Percentiles rank a stretch among this genome's conserved stretches.
These are phyloP conservation scores for Zophobas atratus DNA, from an alignment of 1,140 invertebrate species.

Conservation along the genomic window DNA sequence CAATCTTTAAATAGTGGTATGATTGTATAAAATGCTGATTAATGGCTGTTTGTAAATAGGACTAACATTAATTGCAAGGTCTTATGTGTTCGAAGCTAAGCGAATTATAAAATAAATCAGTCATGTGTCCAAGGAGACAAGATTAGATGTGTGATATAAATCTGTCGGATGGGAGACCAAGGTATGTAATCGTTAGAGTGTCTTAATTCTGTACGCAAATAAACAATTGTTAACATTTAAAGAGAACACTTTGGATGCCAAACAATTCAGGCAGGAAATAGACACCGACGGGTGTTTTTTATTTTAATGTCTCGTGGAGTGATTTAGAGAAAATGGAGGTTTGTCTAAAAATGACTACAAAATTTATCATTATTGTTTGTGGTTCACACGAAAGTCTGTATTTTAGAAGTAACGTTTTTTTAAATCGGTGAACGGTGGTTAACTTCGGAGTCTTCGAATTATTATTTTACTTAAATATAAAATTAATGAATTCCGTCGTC, in stretches of 20 bases:
- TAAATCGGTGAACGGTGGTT: too few relatives aligned
- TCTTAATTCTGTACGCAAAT: conserved; percentile 49
- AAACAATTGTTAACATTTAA: conserved; percentile 48
- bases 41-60: conserved; percentile 12
- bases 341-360: too few relatives aligned
- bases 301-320: neutral
- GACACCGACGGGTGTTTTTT: conserved; percentile 23
- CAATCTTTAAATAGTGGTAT: neutral
- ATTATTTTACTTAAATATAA: too few relatives aligned
- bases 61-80: conserved; percentile 26
- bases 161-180: conserved; percentile 24
- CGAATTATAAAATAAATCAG: conserved; percentile 42
- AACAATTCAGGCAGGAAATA: conserved; percentile 44
- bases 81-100: conserved; percentile 1
- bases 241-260: conserved; percentile 43
- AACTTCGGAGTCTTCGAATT: too few relatives aligned
- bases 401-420: too few relatives aligned
- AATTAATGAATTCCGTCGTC: too few relatives aligned
- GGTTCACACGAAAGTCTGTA: too few relatives aligned
- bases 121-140: conserved; percentile 33
- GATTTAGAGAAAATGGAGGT: too few relatives aligned
- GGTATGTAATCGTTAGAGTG: conserved; percentile 42
- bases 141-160: conserved; percentile 36
- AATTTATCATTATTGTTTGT: too few relatives aligned
- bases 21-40: conserved; percentile 3